These are phyloP conservation scores for Rhingia campestris DNA, from an alignment of 2,888 invertebrate genomes.

Conservation along the genomic window DNA sequence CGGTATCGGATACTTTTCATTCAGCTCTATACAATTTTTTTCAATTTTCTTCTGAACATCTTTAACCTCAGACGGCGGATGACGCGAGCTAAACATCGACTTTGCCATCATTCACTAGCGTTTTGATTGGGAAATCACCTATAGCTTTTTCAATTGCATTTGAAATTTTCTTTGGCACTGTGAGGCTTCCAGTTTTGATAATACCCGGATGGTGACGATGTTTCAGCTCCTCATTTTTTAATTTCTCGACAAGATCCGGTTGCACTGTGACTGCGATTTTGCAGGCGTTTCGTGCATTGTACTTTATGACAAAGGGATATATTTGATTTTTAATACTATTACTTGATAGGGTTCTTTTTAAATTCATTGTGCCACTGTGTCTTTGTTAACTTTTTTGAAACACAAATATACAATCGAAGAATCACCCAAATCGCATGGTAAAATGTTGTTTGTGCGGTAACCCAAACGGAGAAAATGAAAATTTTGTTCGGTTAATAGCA, in stretches of 20 bases:
- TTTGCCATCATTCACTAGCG: slow-evolving; percentile 84
- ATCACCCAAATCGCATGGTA: slow-evolving; percentile 38
- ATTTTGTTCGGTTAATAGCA: too few species aligned
- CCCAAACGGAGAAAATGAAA: too few species aligned
- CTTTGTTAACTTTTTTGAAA: not conserved
- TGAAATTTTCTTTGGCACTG: slow-evolving; percentile 86
- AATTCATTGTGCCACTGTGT: slow-evolving; percentile 10
- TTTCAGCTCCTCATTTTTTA: slow-evolving; percentile 82
- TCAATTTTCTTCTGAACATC: slow-evolving; percentile 78
- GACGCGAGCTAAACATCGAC: slow-evolving; percentile 85
- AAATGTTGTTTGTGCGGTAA: slow-evolving; percentile 32
- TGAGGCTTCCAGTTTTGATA: slow-evolving; percentile 83
- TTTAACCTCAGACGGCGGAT: slow-evolving; percentile 86
- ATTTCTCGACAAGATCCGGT: slow-evolving; percentile 75
- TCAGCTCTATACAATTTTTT: slow-evolving; percentile 77
- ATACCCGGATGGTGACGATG: slow-evolving; percentile 90
- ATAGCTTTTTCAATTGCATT: slow-evolving; percentile 84
- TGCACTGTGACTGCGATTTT: slow-evolving; percentile 80
- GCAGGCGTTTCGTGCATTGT: slow-evolving; percentile 75
- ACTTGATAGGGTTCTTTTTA: slow-evolving; percentile 27
- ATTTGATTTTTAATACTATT: slow-evolving; percentile 6
- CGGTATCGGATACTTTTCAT: slow-evolving; percentile 76
- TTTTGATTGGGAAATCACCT: slow-evolving; percentile 85
- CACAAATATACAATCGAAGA: not conserved
- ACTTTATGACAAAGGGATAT: slow-evolving; percentile 14